These are phyloP conservation scores for Pentalonia nigronervosa DNA, from an alignment of 1,140 invertebrate species.

Conservation along the genomic window DNA sequence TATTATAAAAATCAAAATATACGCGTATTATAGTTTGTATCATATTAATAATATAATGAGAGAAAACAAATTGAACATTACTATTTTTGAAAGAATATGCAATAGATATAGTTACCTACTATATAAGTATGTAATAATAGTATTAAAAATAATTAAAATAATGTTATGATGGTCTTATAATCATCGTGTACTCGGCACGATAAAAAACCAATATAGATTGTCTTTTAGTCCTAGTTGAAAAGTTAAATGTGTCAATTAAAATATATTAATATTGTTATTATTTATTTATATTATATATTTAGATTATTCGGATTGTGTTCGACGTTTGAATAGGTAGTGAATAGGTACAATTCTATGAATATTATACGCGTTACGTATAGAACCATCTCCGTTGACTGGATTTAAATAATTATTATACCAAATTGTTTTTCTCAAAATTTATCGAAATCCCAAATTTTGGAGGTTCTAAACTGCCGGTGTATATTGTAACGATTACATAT, in stretches of 20 bases:
- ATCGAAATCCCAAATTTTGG: neutral
- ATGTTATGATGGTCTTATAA: neutral
- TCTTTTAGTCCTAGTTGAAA: constrained; percentile 15
- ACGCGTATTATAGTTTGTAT: neutral
- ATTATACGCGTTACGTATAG: neutral
- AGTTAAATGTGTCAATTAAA: neutral
- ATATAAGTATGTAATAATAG: neutral
- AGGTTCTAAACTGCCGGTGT: neutral
- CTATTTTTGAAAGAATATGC: neutral
- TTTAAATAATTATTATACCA: neutral
- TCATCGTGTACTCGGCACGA: neutral
- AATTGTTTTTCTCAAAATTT: neutral
- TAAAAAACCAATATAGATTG: constrained; percentile 3
- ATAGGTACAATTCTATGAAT: neutral
- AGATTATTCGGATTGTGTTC: neutral
- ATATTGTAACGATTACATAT: neutral
- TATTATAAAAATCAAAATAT: constrained; percentile 7
- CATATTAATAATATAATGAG: neutral
- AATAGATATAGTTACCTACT: neutral
- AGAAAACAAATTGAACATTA: neutral
- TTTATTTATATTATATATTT: neutral
- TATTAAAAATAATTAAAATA: neutral
- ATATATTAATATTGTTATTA: neutral
- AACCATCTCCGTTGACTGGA: neutral
- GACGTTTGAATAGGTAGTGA: neutral